Evolutionary conservation across 2,888 invertebrate genomes (phyloP).

Genomic region (Diachrysia chrysitis): DNA sequence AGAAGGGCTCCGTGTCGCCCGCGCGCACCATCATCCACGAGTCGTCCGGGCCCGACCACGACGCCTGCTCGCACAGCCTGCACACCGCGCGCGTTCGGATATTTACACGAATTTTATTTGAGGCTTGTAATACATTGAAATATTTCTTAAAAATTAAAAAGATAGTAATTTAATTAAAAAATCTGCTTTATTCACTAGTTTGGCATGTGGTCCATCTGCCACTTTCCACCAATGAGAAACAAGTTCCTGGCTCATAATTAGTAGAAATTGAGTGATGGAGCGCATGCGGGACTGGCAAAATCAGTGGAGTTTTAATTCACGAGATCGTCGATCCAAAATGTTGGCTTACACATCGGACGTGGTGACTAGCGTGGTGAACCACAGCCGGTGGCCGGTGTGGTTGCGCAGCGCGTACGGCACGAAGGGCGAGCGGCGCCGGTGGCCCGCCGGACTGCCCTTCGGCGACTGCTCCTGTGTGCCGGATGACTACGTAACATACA

Average conservation of each 20-base stretch:
- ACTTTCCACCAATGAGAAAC: too few relatives aligned
- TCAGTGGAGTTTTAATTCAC: too few relatives aligned
- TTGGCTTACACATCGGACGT: slow-evolving; percentile 89
- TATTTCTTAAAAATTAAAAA: too few relatives aligned
- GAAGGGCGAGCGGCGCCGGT: slow-evolving; percentile 95
- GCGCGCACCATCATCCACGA: slow-evolving; percentile 91
- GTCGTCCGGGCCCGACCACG: slow-evolving; percentile 80
- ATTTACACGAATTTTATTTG: neutral
- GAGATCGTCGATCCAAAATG: neutral
- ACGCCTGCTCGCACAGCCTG: slow-evolving; percentile 69
- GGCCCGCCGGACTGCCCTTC: slow-evolving; percentile 89
- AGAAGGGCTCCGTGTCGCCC: slow-evolving; percentile 95
- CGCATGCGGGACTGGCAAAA: too few relatives aligned
- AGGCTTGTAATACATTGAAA: neutral
- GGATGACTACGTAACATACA: slow-evolving; percentile 47
- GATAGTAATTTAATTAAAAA: too few relatives aligned
- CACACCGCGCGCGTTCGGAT: neutral
- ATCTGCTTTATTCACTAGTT: too few relatives aligned
- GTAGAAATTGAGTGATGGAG: too few relatives aligned
- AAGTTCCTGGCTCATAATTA: too few relatives aligned
- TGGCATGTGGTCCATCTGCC: too few relatives aligned
- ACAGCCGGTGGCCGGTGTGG: slow-evolving; percentile 95
- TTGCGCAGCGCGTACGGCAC: slow-evolving; percentile 98
- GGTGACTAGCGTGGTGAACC: slow-evolving; percentile 95
- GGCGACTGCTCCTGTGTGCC: slow-evolving; percentile 75